phyloP scores from a whole-genome alignment of 2,113 vertebrate genomes.

The Ochotona curzoniae region DNA sequence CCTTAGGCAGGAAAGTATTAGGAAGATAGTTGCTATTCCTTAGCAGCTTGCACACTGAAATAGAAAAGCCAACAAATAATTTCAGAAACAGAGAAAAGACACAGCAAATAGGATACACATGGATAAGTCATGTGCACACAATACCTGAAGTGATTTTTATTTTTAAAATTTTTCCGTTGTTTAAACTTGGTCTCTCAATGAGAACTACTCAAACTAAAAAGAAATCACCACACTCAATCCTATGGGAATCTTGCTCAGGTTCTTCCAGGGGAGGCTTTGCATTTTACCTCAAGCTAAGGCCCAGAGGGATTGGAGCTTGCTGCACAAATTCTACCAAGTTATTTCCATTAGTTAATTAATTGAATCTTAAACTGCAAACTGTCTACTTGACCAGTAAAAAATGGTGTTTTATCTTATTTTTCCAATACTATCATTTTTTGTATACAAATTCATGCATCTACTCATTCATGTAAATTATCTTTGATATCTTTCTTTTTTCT shows the following conservation, averaged over 20 bases:
- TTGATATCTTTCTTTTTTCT: not conserved
- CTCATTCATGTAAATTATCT: not conserved
- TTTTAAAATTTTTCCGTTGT: not conserved
- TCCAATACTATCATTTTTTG: not conserved
- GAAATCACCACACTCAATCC: not conserved
- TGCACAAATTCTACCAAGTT: not conserved
- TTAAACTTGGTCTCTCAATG: not conserved
- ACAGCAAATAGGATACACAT: not conserved
- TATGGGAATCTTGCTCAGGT: not conserved
- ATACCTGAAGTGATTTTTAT: not conserved
- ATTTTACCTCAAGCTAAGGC: fast-evolving
- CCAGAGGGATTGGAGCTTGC: not conserved
- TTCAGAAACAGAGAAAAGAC: not conserved
- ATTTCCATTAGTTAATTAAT: not conserved
- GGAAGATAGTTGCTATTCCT: not conserved
- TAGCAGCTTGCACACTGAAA: not conserved
- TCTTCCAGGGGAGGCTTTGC: not conserved
- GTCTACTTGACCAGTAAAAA: not conserved
- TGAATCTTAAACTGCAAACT: not conserved
- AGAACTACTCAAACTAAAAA: not conserved
- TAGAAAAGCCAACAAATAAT: not conserved
- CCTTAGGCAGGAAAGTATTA: not conserved
- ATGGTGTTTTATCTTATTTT: not conserved
- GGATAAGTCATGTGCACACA: not conserved
- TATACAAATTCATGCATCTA: not conserved